Evolutionary conservation across 2,797 vertebrate genomes (phyloP).

Genomic region (Dicrostonyx torquatus): DNA sequence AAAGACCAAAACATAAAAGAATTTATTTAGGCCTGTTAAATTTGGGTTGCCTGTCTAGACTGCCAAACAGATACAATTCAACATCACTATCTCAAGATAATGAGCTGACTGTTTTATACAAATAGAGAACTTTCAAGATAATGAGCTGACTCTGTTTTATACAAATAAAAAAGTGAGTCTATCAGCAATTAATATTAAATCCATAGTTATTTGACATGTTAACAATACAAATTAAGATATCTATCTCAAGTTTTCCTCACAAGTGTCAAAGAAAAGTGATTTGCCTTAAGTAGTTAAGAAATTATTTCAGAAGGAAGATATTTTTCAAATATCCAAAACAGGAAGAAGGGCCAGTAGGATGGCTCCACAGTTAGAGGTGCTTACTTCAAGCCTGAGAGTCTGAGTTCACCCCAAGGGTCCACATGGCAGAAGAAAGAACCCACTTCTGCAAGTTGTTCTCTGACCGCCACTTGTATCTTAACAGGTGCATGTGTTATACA

Average conservation of each 20-base stretch:
- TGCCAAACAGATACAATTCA: not conserved
- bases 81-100: conserved; percentile 48
- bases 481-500: not conserved
- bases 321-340: conserved; percentile 43
- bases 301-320: not conserved
- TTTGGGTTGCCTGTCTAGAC: conserved; percentile 31
- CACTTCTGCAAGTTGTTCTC: not conserved
- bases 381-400: not conserved
- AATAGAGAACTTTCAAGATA: conserved; percentile 26
- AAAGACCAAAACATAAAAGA: not conserved
- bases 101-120: conserved; percentile 23
- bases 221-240: conserved; percentile 23
- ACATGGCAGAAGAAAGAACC: not conserved
- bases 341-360: not conserved
- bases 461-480: not conserved
- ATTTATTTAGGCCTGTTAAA: not conserved
- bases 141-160: too few species aligned
- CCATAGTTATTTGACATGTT: not conserved
- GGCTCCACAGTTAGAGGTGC: not conserved
- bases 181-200: conserved; percentile 39
- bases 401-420: not conserved
- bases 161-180: not conserved
- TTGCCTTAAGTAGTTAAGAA: conserved; percentile 39
- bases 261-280: conserved; percentile 26
- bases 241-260: not conserved